These are phyloP conservation scores for Theonella swinhoei DNA, from an alignment of 37 sponge, comb jelly and placozoan species.

Conservation along the genomic window DNA sequence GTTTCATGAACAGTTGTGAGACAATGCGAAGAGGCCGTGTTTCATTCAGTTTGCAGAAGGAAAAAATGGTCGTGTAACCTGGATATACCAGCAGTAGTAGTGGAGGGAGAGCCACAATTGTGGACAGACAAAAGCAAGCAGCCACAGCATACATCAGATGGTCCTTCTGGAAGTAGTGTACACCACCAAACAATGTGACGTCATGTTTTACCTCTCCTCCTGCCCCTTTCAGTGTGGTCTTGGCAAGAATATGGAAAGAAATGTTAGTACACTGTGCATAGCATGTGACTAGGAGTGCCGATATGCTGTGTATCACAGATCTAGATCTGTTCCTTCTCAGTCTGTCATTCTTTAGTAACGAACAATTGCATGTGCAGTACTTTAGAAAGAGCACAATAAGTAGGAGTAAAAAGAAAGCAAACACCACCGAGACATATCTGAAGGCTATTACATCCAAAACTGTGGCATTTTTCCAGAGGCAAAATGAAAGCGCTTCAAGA, in stretches of 20 bases:
- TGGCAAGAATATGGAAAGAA: constrained; percentile 28
- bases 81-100: constrained; percentile 42
- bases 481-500: constrained; percentile 31
- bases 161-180: constrained; percentile 8
- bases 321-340: not conserved
- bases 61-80: constrained; percentile 10
- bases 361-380: not conserved
- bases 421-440: constrained; percentile 43
- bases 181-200: constrained; percentile 22
- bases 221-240: not conserved
- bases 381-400: not conserved
- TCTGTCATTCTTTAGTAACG: not conserved
- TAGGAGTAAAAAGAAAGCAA: constrained; percentile 27
- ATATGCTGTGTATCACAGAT: constrained; percentile 22
- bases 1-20: not conserved
- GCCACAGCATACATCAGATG: constrained; percentile 64
- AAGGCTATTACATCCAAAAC: constrained; percentile 31
- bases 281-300: constrained; percentile 47
- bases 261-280: constrained; percentile 45
- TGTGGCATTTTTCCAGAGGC: constrained; percentile 47
- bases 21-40: constrained; percentile 1
- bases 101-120: constrained; percentile 16
- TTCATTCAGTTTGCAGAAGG: constrained; percentile 24
- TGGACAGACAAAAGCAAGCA: constrained; percentile 3
- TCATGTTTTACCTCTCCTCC: not conserved